Evolutionary conservation across 2,797 vertebrate genomes (phyloP).

Genomic region (Spea hammondii): DNA sequence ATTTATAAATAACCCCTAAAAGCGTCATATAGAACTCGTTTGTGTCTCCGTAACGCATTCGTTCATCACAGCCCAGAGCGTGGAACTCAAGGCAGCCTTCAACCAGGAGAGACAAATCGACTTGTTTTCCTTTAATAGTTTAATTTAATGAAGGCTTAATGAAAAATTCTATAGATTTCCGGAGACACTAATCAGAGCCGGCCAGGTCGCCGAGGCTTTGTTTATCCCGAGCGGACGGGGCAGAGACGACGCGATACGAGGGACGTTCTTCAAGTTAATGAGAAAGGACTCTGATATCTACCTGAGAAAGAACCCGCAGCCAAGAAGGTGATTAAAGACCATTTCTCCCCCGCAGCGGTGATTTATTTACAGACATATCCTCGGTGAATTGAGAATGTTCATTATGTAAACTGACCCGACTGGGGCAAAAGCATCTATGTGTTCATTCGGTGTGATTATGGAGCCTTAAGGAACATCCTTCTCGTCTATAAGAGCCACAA

Average conservation of each 20-base stretch:
- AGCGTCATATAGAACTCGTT: neutral
- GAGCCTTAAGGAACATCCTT: too few relatives aligned
- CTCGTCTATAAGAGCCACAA: too few relatives aligned
- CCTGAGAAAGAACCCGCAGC: too few relatives aligned
- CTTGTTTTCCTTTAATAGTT: neutral
- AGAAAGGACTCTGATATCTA: neutral
- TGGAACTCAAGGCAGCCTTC: neutral
- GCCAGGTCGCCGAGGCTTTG: neutral
- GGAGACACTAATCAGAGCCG: neutral
- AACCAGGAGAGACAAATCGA: neutral
- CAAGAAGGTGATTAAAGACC: neutral
- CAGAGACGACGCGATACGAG: neutral
- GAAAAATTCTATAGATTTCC: neutral
- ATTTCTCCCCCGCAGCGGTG: neutral
- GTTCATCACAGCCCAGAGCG: neutral
- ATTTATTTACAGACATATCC: neutral
- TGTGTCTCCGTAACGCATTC: neutral
- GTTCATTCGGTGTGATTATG: too few relatives aligned
- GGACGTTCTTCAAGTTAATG: slow-evolving; percentile 1
- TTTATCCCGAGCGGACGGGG: too few relatives aligned
- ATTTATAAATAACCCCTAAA: neutral
- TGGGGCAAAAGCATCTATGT: too few relatives aligned
- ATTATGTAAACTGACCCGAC: neutral
- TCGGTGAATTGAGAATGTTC: neutral
- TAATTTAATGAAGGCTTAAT: slow-evolving; percentile 27